phyloP scores from a whole-genome alignment of 2,888 invertebrate genomes.

The Acrocera orbiculus region DNA sequence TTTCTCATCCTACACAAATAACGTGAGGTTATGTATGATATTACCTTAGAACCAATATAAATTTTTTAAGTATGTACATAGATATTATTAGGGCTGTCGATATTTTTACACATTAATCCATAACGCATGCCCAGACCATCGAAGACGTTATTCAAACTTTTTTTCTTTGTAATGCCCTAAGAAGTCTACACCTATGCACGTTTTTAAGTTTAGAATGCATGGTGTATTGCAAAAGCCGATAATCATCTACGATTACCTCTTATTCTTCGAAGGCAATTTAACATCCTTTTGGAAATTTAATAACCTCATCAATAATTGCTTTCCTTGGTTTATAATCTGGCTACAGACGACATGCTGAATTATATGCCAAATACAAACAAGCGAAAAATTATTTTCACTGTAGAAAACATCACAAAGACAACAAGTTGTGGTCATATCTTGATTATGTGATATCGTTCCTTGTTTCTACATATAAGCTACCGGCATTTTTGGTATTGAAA shows the following conservation, averaged over 20 bases:
- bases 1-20: too few relatives aligned
- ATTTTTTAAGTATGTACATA: too few relatives aligned
- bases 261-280: conserved; percentile 15
- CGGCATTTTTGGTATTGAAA: not conserved
- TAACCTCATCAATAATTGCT: conserved; percentile 16
- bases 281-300: conserved; percentile 17
- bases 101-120: too few relatives aligned
- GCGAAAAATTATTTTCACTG: conserved; percentile 7
- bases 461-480: conserved; percentile 2
- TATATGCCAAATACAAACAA: conserved; percentile 5
- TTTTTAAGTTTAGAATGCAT: too few relatives aligned
- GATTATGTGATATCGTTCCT: conserved; percentile 5
- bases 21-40: too few relatives aligned
- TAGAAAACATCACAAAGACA: conserved; percentile 5
- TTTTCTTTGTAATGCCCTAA: too few relatives aligned
- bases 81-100: too few relatives aligned
- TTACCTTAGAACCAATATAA: too few relatives aligned
- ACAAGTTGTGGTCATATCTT: conserved; percentile 5
- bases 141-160: too few relatives aligned
- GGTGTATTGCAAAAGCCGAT: too few relatives aligned
- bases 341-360: conserved; percentile 5
- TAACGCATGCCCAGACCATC: too few relatives aligned
- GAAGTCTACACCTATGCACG: too few relatives aligned
- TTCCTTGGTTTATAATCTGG: conserved; percentile 5
- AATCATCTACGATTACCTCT: conserved; percentile 15